Percentiles rank a stretch among this genome's conserved stretches.
Conservation (phyloP, 1,140 invertebrate species). For the Cotesia chilonis region DNA sequence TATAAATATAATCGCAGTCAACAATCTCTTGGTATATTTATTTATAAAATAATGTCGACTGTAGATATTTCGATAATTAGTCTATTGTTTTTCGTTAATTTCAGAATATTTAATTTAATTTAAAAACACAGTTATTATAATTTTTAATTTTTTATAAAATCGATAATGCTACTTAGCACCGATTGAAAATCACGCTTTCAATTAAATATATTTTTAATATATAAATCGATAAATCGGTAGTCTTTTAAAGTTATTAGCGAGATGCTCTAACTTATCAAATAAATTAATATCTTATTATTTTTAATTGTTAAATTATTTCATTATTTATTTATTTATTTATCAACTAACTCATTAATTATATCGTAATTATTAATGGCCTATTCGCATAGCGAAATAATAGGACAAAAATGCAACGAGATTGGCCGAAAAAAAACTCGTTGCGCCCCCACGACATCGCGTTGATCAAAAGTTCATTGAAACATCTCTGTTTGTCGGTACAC, state of each 20-base stretch:
- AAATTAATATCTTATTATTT: no score
- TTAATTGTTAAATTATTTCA: no score
- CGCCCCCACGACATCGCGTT: slow-evolving; percentile 54
- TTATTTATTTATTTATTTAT: slow-evolving; percentile 18
- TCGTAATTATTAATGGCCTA: slow-evolving; percentile 29
- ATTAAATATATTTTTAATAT: no score
- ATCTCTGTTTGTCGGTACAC: slow-evolving; percentile 12
- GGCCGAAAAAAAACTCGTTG: slow-evolving; percentile 40
- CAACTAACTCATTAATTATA: slow-evolving; percentile 4
- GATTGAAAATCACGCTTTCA: no score
- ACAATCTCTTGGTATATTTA: slow-evolving; percentile 12
- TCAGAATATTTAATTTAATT: background rate
- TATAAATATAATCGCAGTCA: slow-evolving; percentile 8
- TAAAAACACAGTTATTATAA: no score
- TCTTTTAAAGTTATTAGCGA: no score
- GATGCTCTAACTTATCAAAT: no score
- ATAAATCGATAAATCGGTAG: no score
- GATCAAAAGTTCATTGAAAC: slow-evolving; percentile 45
- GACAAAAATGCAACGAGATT: slow-evolving; percentile 42
- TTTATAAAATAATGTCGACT: slow-evolving; percentile 13
- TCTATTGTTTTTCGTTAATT: slow-evolving; percentile 4
- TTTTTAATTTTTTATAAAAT: no score
- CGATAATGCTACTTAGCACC: no score
- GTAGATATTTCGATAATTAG: background rate
- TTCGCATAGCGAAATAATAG: no score